Base-by-base conservation (phyloP, 2,797 vertebrate genomes). In the Tarsius wallacei region DNA sequence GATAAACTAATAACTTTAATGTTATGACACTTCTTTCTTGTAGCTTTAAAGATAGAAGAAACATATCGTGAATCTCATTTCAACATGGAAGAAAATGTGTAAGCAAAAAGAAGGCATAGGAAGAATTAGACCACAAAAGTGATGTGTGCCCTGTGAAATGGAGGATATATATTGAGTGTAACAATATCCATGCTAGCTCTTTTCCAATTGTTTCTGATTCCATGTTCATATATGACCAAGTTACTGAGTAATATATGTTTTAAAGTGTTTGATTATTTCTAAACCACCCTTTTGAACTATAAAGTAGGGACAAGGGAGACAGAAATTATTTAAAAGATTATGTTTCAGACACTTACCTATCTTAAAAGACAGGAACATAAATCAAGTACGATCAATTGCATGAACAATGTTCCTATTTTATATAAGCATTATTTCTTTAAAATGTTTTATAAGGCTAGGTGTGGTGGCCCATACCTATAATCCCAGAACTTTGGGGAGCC, bases 341-440 rank as follows among this genome's bases (percentile, higher is more conserved):
- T 26, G 5, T 84, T 96, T 66, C 47, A 61, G n/a, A 78, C 49
- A 94, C 57, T 95, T 87, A 61, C 14, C 21, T 73, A 7, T 3
- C 57, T 95, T 85, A 97, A 84, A 76, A 71, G 80, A 74, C 3
- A 91, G 82, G 16, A 86, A 80, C n/a, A 51, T n/a, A 91, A 66
- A 93, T 87, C 2, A 81, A 88, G 17, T 71, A 76, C 24, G 80
- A 57, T 94, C 78, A 64, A 49, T 33, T 64, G 1, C 13, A 78
- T 73, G 76, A 91, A 91, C 17, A 95, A 90, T 33, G 22, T 71
- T 21, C 19, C 74, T 57, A 80, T 84, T 91, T 70, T 90, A 71
- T 68, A 17, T 80, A 68, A 84, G 22, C 42, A 36, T 59, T 73
- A 68, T 53, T 97, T 87, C 42, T 90, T 31, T 47, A 82, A 94